Conservation (phyloP, 2,113 vertebrate species). For the Vanacampus margaritifer region DNA sequence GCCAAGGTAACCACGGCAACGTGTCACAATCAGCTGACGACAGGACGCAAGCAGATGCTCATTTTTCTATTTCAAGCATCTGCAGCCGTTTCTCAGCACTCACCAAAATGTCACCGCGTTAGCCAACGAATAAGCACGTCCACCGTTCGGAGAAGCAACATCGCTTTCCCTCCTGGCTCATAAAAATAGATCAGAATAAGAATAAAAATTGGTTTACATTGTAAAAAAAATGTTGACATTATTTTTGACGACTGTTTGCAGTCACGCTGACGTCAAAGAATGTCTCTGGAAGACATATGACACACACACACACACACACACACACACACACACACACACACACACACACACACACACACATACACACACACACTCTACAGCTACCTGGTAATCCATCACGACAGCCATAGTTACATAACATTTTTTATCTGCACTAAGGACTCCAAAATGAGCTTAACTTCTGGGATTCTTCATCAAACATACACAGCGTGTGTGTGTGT, state of each 20-base stretch:
- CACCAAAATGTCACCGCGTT: background rate
- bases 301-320: too few relatives aligned
- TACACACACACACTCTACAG: background rate
- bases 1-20: conserved; percentile 39
- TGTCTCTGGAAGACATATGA: background rate
- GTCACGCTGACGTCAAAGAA: background rate
- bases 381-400: background rate
- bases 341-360: background rate
- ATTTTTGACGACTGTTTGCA: background rate
- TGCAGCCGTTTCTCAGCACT: background rate
- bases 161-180: background rate
- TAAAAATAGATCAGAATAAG: background rate
- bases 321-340: too few relatives aligned
- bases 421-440: background rate
- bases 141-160: background rate
- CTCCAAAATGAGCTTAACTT: conserved; percentile 5
- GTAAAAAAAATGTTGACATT: background rate
- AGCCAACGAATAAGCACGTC: background rate
- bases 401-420: background rate
- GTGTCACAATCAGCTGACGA: conserved; percentile 40
- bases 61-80: conserved; percentile 1
- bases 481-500: too few relatives aligned
- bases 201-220: background rate
- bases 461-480: conserved; percentile 8
- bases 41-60: conserved; percentile 18